Conservation (phyloP, 2,888 invertebrate genomes). For the Horisme vitalbata region DNA sequence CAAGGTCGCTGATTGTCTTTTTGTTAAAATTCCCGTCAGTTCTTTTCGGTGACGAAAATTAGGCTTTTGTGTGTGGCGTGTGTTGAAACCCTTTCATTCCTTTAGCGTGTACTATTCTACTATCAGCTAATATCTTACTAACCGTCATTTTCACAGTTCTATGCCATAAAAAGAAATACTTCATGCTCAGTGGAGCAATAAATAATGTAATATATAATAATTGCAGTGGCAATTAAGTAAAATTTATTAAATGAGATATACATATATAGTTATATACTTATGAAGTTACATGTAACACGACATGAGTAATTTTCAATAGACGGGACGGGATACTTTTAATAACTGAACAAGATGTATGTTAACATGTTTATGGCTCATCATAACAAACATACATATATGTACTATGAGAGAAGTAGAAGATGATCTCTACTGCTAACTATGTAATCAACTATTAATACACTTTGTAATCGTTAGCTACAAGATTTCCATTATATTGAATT, state of each 20-base stretch:
- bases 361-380: too few relatives aligned
- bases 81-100: slow-evolving; percentile 10
- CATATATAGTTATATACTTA: neutral
- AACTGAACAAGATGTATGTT: too few relatives aligned
- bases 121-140: too few relatives aligned
- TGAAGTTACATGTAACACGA: neutral
- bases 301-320: too few relatives aligned
- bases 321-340: too few relatives aligned
- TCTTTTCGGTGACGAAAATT: slow-evolving; percentile 30
- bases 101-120: neutral
- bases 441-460: neutral
- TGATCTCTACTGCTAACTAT: neutral
- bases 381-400: too few relatives aligned
- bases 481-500: slow-evolving; percentile 8
- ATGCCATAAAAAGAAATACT: too few relatives aligned
- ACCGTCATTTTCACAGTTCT: too few relatives aligned
- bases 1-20: slow-evolving; percentile 55
- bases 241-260: neutral
- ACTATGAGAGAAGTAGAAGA: too few relatives aligned
- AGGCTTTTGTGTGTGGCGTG: slow-evolving; percentile 15
- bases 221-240: too few relatives aligned
- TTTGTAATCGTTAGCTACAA: slow-evolving; percentile 6
- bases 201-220: too few relatives aligned
- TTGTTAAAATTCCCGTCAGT: slow-evolving; percentile 44
- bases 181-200: too few relatives aligned